Evolutionary conservation across 1,140 invertebrate genomes (phyloP).

Genomic region (Tetramorium alpestre): DNA sequence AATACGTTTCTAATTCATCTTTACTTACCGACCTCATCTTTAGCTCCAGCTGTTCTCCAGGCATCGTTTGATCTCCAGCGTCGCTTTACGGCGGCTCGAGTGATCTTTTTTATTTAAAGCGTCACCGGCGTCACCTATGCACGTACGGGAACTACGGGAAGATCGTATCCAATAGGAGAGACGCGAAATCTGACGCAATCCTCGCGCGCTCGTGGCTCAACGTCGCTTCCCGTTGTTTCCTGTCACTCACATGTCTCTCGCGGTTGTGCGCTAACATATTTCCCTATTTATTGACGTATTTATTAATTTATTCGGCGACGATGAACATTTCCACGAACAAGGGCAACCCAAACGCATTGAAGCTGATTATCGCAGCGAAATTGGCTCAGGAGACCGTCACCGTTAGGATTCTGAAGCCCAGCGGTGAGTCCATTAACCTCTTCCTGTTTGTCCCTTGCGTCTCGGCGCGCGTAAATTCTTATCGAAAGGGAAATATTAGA

Average conservation of each 20-base stretch:
- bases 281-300: conserved; percentile 81
- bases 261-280: conserved; percentile 79
- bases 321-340: conserved; percentile 90
- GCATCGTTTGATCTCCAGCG: too few species aligned
- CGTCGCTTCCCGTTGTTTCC: background rate
- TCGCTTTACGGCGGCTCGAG: background rate
- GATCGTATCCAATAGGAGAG: background rate
- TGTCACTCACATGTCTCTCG: conserved; percentile 76
- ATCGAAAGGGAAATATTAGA: conserved; percentile 10
- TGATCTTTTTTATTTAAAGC: background rate
- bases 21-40: background rate
- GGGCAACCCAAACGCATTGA: conserved; percentile 90
- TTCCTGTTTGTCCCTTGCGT: conserved; percentile 56
- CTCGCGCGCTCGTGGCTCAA: background rate
- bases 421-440: conserved; percentile 84
- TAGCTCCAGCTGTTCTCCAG: too few species aligned
- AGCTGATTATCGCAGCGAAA: conserved; percentile 89
- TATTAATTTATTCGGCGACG: conserved; percentile 81
- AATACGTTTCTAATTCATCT: background rate
- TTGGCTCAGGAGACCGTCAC: conserved; percentile 86
- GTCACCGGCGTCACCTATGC: background rate
- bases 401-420: conserved; percentile 86
- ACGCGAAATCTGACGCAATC: conserved; percentile 12
- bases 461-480: background rate
- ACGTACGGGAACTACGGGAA: background rate